Evolutionary conservation across 2,797 vertebrate genomes (phyloP).

Genomic region (Poecile montanus): DNA sequence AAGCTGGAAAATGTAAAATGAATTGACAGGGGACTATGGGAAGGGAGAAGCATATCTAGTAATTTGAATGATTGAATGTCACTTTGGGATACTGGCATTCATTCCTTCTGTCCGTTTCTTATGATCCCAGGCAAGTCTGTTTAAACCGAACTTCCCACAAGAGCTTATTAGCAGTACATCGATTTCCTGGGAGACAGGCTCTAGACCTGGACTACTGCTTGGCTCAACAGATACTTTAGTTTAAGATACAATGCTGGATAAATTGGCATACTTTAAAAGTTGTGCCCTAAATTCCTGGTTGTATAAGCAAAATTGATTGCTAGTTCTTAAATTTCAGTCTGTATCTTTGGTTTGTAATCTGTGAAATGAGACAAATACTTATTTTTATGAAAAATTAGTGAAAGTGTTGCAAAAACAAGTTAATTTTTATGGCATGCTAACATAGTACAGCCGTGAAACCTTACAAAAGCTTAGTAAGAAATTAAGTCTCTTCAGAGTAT

Average conservation of each 20-base stretch:
- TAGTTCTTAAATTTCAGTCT: background rate
- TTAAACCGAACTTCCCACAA: background rate
- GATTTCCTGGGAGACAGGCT: background rate
- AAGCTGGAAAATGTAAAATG: background rate
- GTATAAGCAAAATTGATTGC: background rate
- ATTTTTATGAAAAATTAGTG: background rate
- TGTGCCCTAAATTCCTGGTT: background rate
- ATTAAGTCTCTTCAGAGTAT: background rate
- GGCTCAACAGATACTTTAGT: background rate
- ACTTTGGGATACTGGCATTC: background rate
- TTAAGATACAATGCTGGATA: background rate
- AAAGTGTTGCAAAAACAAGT: background rate
- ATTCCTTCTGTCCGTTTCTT: background rate
- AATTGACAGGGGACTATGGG: background rate
- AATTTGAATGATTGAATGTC: background rate
- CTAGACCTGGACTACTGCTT: background rate
- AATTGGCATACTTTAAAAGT: background rate
- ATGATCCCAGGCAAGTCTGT: background rate
- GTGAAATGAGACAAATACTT: background rate
- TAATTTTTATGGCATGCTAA: rapidly evolving
- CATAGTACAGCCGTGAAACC: background rate
- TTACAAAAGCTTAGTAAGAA: background rate
- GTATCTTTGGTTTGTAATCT: background rate
- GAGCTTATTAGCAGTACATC: background rate
- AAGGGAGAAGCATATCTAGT: background rate